A percentile compares a stretch with the other conserved stretches of the same genome.
Evolutionary conservation across 2,888 invertebrate genomes (phyloP).

Genomic region (Agrochola lota): DNA sequence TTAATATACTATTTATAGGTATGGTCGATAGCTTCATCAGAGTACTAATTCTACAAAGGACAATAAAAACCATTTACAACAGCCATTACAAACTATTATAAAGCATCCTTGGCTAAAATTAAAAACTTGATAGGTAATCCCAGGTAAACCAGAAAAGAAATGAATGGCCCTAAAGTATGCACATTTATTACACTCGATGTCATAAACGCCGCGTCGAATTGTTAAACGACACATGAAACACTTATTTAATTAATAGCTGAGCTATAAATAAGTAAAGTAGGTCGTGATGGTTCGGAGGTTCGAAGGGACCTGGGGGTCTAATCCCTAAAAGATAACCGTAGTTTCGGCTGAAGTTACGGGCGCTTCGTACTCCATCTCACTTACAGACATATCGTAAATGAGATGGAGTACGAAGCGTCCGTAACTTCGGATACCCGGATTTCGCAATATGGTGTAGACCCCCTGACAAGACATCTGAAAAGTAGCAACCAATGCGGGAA

Average conservation of each 20-base stretch:
- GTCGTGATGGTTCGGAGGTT: conserved; percentile 15
- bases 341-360: too few relatives aligned
- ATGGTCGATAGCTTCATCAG: neutral
- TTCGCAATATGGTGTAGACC: too few relatives aligned
- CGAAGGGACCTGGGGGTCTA: neutral
- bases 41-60: neutral
- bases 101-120: conserved; percentile 3
- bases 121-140: conserved; percentile 7
- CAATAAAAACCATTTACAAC: neutral
- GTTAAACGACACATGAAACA: conserved; percentile 30
- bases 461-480: neutral
- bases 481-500: neutral
- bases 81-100: conserved; percentile 18
- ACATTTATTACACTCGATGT: conserved; percentile 45
- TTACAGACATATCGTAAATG: too few relatives aligned
- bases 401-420: too few relatives aligned
- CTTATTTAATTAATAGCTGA: conserved; percentile 36
- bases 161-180: conserved; percentile 10
- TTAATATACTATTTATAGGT: neutral
- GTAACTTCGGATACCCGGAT: too few relatives aligned
- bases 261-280: conserved; percentile 16
- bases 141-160: conserved; percentile 14
- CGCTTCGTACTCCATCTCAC: too few relatives aligned
- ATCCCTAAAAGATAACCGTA: too few relatives aligned
- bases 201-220: conserved; percentile 45